Conservation (phyloP, 2,888 invertebrate species). For the Synergus gifuensis region DNA sequence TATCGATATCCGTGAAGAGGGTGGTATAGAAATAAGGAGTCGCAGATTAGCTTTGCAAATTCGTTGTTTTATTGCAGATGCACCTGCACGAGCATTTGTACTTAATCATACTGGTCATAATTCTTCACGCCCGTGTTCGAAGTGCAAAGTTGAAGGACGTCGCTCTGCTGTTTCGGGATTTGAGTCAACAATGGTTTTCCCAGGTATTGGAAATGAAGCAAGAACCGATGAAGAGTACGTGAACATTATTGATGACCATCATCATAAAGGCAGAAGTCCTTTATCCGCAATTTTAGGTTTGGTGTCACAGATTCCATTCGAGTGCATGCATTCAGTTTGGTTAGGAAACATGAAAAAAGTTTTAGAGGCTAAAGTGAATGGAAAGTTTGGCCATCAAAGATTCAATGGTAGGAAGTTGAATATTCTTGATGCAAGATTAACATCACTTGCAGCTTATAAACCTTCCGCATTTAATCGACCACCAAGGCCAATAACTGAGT, state of each 20-base stretch:
- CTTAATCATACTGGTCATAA: neutral
- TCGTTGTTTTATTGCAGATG: conserved; percentile 21
- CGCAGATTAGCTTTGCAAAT: neutral
- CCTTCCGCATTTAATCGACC: neutral
- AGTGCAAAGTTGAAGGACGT: conserved; percentile 2
- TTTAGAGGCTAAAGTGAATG: too few species aligned
- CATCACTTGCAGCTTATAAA: neutral
- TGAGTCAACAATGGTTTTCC: neutral
- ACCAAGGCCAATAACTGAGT: neutral
- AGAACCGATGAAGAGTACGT: neutral
- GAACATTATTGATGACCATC: neutral
- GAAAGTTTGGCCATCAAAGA: neutral
- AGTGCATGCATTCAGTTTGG: neutral
- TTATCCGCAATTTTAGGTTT: neutral
- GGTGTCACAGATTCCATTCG: neutral
- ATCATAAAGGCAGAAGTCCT: too few species aligned
- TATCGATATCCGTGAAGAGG: too few species aligned
- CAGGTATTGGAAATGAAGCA: neutral
- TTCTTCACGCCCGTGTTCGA: neutral
- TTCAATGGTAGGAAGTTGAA: neutral
- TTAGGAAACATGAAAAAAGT: neutral
- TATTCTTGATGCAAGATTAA: neutral
- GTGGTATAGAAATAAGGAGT: too few species aligned
- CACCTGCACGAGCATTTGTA: conserved; percentile 14
- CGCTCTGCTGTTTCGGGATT: neutral